Base-by-base conservation (phyloP, 1,140 invertebrate species). In the Eurytemora carolleeae region DNA sequence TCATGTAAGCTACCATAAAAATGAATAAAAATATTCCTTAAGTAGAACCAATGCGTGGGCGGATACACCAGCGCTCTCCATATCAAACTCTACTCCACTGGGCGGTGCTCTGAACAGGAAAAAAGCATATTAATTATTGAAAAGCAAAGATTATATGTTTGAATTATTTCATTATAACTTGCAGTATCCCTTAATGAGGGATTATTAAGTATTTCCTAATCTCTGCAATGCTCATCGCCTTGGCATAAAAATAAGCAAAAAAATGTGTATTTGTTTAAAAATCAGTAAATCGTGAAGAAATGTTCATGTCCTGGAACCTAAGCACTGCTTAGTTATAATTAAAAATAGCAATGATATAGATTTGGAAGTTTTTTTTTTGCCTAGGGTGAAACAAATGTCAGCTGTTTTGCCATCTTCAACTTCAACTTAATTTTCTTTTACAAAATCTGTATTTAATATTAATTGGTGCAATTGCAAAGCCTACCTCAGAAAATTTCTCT, bases 1-100 rank as follows among this genome's bases (percentile, higher is more conserved):
- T n/a, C n/a, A n/a, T n/a, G n/a, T n/a, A 67, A 71, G 66, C 64
- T 24, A 64, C 12, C 55, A 57, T 17, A 52, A 58, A 58, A 31
- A 25, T 26, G 63, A 25, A 23, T 21, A 19, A 7, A 23, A n/a
- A n/a, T n/a, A n/a, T 12, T 2, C 21, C 15, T 58, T 63, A 23
- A 31, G 63, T 31, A 23, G 19, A 57, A 21, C 20, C 24, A 21
- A n/a, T 1, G 55, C 19, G 55, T 23, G 19, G 17, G 16, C 16
- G 22, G 19, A 44, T 44, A 44, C 7, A 64, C 81, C 74, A 87
- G 91, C 86, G 72, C 91, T 92, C 71, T 96, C 88, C 78, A 97
- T 97, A 57, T 88, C 80, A 73, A 95, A 97, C 72, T 92, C 84
- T 26, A 95, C 89, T 58, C 91, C 92, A 61, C 86, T 82, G 44